Percentiles rank a stretch among this genome's conserved stretches.
These are phyloP conservation scores for Hylyphantes graminicola DNA, from an alignment of 1,140 invertebrate genomes.

Conservation along the genomic window DNA sequence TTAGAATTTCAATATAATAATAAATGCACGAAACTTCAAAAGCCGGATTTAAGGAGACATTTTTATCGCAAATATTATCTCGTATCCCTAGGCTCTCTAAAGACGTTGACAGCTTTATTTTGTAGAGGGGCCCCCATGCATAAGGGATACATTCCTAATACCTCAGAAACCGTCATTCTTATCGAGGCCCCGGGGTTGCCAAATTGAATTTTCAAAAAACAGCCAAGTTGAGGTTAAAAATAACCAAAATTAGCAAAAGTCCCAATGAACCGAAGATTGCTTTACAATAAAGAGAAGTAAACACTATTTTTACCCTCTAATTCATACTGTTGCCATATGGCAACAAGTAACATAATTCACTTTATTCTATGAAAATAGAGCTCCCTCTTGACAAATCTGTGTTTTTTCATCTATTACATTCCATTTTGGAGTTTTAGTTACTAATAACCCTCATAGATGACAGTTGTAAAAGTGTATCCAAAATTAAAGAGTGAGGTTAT, in stretches of 20 bases:
- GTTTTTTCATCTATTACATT: too few relatives aligned
- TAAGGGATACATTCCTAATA: constrained; percentile 39
- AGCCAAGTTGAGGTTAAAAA: not conserved
- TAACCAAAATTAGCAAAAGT: not conserved
- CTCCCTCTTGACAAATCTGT: too few relatives aligned
- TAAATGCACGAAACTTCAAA: not conserved
- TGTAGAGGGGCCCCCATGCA: not conserved
- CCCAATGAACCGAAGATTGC: too few relatives aligned
- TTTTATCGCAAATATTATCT: constrained; percentile 44
- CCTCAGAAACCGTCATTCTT: not conserved
- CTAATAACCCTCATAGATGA: too few relatives aligned
- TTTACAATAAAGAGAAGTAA: too few relatives aligned
- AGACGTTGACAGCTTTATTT: constrained; percentile 54
- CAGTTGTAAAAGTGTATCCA: too few relatives aligned
- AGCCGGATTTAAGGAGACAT: constrained; percentile 34
- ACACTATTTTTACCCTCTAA: too few relatives aligned
- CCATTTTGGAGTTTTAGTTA: too few relatives aligned
- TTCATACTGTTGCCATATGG: too few relatives aligned
- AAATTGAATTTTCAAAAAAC: not conserved
- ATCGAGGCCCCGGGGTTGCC: not conserved
- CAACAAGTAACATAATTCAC: too few relatives aligned
- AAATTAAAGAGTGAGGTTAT: too few relatives aligned
- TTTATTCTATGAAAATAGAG: too few relatives aligned
- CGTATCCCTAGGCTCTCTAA: constrained; percentile 4
- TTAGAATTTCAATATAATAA: constrained; percentile 41